Base-by-base conservation (phyloP, 64 coral and sea anemone genomes). In the Dendronephthya gigantea region DNA sequence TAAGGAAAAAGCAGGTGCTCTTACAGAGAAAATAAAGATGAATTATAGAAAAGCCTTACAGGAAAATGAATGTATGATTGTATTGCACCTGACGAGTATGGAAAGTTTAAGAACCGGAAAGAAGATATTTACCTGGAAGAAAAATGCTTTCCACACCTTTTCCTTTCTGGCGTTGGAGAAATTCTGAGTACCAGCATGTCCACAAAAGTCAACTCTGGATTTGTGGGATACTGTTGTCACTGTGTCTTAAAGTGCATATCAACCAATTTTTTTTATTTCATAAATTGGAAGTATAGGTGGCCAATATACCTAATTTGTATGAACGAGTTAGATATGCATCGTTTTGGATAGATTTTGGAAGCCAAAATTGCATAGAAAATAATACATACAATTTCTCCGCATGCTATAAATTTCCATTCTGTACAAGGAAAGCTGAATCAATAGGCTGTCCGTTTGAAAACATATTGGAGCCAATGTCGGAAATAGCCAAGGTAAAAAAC, bases 21-120 rank as follows among this genome's bases (percentile, higher is more conserved):
- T 79, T 29, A 16, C 16, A 19, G 15, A 79, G 9, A 79, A 39
- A 33, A 39, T 79, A 36, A 3, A 79, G 32, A 79, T 12, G 15
- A 79, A 79, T 19, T 29, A 29, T 4, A 79, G 36, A 79, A 79
- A 36, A 17, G 72, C n/a, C 32, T 8, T 15, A 62, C 25, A 62
- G 25, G 17, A 62, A 22, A 79, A 79, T 79, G 72, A 79, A 79
- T 34, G 36, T 79, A 79, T n/a, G n/a, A n/a, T n/a, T 79, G 72
- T 39, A 39, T 79, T 79, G 72, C 72, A 79, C 72, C 72, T 39
- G 72, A 0, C 2, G 28, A 79, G 36, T 39, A 79, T 79, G 31
- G 72, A 79, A 79, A 79, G 32, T 79, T 79, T 39, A 15, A 79
- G 36, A 79, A 79, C 36, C 37, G 72, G 72, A 79, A 39, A 39